Evolutionary conservation across 2,888 invertebrate species (phyloP).

Genomic region (Argynnis bischoffii): DNA sequence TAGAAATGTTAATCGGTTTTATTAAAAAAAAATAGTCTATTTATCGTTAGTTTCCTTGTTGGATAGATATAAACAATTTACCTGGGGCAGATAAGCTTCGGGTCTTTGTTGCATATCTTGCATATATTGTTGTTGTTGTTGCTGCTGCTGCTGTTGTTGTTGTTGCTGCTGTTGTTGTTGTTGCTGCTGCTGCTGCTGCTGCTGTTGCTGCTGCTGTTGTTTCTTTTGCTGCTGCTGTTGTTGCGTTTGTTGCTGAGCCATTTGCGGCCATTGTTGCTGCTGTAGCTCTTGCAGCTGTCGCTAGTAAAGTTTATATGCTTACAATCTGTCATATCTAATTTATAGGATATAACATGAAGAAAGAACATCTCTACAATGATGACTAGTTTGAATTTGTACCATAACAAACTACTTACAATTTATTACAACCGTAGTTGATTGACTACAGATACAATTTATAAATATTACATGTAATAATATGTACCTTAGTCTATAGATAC

Average conservation of each 20-base stretch:
- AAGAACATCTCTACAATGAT: not conserved
- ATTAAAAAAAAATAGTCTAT: too few species aligned
- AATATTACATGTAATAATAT: not conserved
- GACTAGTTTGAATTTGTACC: too few species aligned
- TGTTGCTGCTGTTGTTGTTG: slow-evolving; percentile 62
- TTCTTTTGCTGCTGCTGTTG: slow-evolving; percentile 62
- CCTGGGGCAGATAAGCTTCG: slow-evolving; percentile 59
- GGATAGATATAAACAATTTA: slow-evolving; percentile 33
- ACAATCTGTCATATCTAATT: slow-evolving; percentile 5
- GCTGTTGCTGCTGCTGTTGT: slow-evolving; percentile 60
- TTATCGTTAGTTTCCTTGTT: too few species aligned
- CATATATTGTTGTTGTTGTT: slow-evolving; percentile 56
- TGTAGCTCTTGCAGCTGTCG: slow-evolving; percentile 60
- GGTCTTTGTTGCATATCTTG: slow-evolving; percentile 64
- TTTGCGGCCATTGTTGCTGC: slow-evolving; percentile 61
- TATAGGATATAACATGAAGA: not conserved
- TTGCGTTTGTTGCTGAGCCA: slow-evolving; percentile 60
- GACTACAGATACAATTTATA: too few species aligned
- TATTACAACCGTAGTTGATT: too few species aligned
- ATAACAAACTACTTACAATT: too few species aligned
- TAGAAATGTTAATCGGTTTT: too few species aligned
- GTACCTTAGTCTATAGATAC: not conserved
- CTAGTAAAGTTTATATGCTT: slow-evolving; percentile 42
- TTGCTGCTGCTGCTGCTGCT: slow-evolving; percentile 60
- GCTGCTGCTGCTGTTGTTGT: slow-evolving; percentile 62